Base-by-base conservation (phyloP, 2,113 vertebrate species). In the Hippopotamus amphibius region DNA sequence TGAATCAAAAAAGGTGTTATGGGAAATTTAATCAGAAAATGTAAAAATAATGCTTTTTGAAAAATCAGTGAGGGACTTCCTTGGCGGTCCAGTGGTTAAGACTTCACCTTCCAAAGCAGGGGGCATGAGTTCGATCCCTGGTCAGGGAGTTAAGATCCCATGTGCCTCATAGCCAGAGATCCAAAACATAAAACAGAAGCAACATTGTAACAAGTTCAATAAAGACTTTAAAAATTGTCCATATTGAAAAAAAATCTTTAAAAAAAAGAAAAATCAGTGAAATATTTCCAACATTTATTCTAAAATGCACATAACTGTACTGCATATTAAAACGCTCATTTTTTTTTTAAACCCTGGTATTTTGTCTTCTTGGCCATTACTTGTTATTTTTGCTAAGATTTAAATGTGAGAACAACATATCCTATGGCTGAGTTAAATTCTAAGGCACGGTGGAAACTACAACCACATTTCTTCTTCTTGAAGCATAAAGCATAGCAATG, bases 321-420 rank as follows among this genome's bases (percentile, higher is more conserved):
- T 50, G 26, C 6, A 61, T 93, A 71, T 46, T 50, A 55, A 96
- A 24, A 71, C 43, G 82, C 0, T 76, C 33, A 93, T 65, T 93
- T 92, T 93, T 43, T 68, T 88, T 90, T 88, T 92, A 93, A 63
- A 50, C 8, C 0, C 86, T 95, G 63, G 9, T 14, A 43, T 66
- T 88, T 95, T 76, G 13, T 59, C 7, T 97, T 82, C 61, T 37
- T 48, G 24, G 6, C 16, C 61, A 7, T 74, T 61, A 33, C 19
- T 72, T 86, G n/a, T 15, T 57, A 76, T 95, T 92, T 79, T 88
- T 97, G 13, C 28, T 84, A 72, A 85, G 93, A 72, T 88, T 88
- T 82, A 94, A 92, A 46, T 86, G 63, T 30, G 26, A 90, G 66
- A 84, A 53, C 57, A 89, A 80, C 59, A 65, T 30, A 65, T 66